phyloP scores from a whole-genome alignment of 2,888 invertebrate genomes.

The Campaea margaritaria region DNA sequence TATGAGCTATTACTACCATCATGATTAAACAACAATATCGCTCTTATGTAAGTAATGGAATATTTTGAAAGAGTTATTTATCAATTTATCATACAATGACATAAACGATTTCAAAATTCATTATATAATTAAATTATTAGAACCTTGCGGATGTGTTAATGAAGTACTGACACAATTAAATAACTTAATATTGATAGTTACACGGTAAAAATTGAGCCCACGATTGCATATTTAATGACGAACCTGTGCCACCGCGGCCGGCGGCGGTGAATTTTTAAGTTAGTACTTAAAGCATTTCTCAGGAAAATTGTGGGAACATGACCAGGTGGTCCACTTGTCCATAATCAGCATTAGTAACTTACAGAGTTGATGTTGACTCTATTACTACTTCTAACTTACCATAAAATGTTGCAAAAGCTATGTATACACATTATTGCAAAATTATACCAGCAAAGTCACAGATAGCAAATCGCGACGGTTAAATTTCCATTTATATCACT shows the following conservation, averaged over 20 bases:
- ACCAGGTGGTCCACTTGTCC: conserved; percentile 47
- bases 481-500: too few species aligned
- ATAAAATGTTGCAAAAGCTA: too few species aligned
- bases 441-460: too few species aligned
- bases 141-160: conserved; percentile 35
- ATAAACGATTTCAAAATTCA: conserved; percentile 6
- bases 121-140: conserved; percentile 15
- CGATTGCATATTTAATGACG: conserved; percentile 44
- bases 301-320: conserved; percentile 53
- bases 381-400: too few species aligned
- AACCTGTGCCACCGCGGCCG: too few species aligned
- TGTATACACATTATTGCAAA: too few species aligned
- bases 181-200: conserved; percentile 24
- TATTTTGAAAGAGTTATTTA: conserved; percentile 24
- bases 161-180: conserved; percentile 18
- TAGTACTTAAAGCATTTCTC: conserved; percentile 43
- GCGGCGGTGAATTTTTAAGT: conserved; percentile 40
- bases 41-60: conserved; percentile 26
- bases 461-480: too few species aligned
- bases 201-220: conserved; percentile 38
- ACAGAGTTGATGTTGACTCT: too few species aligned
- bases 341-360: neutral
- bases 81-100: neutral
- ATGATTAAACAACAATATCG: neutral
- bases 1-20: too few species aligned